phyloP scores from a whole-genome alignment of 2,113 vertebrate genomes.

The Gambusia affinis region DNA sequence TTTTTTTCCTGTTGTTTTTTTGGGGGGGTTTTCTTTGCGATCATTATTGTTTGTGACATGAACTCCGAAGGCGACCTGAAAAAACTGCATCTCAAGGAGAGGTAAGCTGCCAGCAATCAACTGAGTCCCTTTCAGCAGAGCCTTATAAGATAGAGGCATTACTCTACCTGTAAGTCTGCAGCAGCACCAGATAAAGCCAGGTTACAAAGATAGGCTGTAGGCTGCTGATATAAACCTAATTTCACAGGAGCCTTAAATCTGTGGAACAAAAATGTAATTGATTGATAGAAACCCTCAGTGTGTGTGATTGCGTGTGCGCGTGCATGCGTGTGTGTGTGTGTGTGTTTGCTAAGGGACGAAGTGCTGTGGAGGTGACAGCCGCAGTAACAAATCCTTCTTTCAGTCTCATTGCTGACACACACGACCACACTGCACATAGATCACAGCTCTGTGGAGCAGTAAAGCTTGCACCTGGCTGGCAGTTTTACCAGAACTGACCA shows the following conservation, averaged over 20 bases:
- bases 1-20: background rate
- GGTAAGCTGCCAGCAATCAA: slow-evolving; percentile 28
- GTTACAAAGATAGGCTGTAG: slow-evolving; percentile 34
- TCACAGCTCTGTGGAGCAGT: slow-evolving; percentile 41
- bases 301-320: too few species aligned
- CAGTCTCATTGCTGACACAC: slow-evolving; percentile 43
- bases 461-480: slow-evolving; percentile 51
- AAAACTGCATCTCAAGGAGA: slow-evolving; percentile 14
- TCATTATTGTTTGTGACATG: background rate
- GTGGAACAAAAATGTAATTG: slow-evolving; percentile 50
- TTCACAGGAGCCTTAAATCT: slow-evolving; percentile 59
- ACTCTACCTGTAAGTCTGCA: slow-evolving; percentile 30
- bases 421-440: slow-evolving; percentile 48
- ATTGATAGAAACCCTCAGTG: slow-evolving; percentile 42
- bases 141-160: slow-evolving; percentile 51
- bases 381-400: slow-evolving; percentile 59
- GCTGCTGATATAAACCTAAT: slow-evolving; percentile 56
- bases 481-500: slow-evolving; percentile 16
- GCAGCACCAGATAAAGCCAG: slow-evolving; percentile 45
- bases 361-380: slow-evolving; percentile 22
- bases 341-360: background rate
- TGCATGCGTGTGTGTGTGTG: too few species aligned
- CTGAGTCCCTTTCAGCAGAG: slow-evolving; percentile 53
- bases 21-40: background rate
- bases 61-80: slow-evolving; percentile 6